phyloP scores from a whole-genome alignment of 2,113 vertebrate genomes.

The Gymnorhina tibicen region DNA sequence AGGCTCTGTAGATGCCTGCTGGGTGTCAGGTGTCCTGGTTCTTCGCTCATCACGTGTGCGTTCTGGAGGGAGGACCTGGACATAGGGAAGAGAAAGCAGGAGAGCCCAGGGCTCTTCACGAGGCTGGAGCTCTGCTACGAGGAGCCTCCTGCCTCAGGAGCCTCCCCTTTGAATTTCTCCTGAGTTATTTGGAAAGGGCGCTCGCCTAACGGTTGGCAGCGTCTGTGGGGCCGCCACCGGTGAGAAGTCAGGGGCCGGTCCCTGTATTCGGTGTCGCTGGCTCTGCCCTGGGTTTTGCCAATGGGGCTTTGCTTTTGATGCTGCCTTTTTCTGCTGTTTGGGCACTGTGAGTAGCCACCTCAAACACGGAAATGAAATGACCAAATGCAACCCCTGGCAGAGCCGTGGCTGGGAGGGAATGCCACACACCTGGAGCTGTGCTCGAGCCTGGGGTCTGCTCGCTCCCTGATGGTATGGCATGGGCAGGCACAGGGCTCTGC shows the following conservation, averaged over 20 bases:
- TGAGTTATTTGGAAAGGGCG: neutral
- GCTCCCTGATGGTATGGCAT: accelerated
- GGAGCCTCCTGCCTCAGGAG: neutral
- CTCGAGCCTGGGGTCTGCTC: accelerated
- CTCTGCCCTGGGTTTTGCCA: neutral
- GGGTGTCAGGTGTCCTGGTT: neutral
- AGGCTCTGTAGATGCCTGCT: neutral
- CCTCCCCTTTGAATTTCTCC: neutral
- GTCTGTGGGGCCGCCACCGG: neutral
- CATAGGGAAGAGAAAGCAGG: neutral
- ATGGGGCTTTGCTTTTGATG: constrained; percentile 13
- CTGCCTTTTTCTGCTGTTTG: constrained; percentile 47
- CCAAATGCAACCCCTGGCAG: constrained; percentile 39
- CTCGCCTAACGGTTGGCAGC: neutral
- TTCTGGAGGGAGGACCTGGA: constrained; percentile 6
- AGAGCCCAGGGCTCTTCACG: neutral
- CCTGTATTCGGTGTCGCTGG: accelerated
- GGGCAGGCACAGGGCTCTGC: neutral
- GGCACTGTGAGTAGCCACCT: constrained; percentile 19
- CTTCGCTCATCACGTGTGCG: accelerated
- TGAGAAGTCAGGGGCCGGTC: neutral
- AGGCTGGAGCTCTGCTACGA: neutral
- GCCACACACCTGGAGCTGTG: accelerated
- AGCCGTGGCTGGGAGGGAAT: neutral
- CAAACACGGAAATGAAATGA: constrained; percentile 27